Conservation (phyloP, 2,888 invertebrate genomes). For the Chironomus tentans region DNA sequence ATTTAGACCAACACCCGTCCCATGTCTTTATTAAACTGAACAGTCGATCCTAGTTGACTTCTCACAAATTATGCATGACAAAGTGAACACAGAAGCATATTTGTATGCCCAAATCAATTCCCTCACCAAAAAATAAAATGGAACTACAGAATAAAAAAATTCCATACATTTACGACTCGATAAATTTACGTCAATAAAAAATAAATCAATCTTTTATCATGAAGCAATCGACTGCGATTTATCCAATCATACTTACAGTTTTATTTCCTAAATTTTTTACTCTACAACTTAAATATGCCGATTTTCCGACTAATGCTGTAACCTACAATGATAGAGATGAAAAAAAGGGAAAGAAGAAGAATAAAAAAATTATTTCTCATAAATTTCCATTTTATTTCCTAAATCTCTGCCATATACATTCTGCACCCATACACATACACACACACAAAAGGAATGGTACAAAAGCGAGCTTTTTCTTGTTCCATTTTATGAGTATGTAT, state of each 20-base stretch:
- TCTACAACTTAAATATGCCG: constrained; percentile 70
- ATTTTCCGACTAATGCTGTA: constrained; percentile 71
- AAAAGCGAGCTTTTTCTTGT: no score
- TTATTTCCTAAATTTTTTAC: constrained; percentile 73
- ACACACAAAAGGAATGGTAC: background rate
- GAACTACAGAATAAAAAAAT: no score
- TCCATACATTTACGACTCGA: background rate
- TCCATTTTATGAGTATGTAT: no score
- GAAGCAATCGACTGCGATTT: background rate
- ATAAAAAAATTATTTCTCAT: constrained; percentile 4
- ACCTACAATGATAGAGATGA: constrained; percentile 33
- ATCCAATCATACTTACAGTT: constrained; percentile 48
- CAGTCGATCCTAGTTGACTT: no score
- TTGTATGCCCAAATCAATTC: no score
- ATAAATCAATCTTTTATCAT: background rate
- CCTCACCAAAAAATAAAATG: no score
- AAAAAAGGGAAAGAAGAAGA: background rate
- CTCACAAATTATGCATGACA: no score
- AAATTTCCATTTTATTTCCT: constrained; percentile 13
- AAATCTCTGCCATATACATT: background rate
- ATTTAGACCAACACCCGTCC: no score
- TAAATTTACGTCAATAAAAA: background rate
- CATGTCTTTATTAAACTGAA: no score
- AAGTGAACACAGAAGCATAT: no score
- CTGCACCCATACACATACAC: background rate